Base-by-base conservation (phyloP, 1,140 invertebrate species). In the Drosophila eugracilis region DNA sequence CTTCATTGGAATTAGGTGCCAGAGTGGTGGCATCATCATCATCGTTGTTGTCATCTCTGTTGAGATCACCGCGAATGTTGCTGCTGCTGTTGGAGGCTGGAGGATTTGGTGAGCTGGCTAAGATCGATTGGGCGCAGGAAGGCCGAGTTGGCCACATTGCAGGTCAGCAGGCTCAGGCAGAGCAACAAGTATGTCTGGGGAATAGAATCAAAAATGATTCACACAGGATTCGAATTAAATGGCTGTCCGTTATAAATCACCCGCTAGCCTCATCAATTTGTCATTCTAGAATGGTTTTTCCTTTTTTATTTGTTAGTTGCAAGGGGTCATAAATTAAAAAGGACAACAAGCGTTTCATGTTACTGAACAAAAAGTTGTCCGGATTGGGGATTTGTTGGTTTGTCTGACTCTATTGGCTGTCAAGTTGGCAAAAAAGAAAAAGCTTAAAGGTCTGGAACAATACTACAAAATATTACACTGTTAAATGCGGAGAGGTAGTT, bases 151-250 rank as follows among this genome's bases (percentile, higher is more conserved):
- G 78, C 89, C 55, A 90, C 67, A 58, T 90, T 76, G 60, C 84
- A 75, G 59, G 75, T 78, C 41, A 90, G 57, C 50, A 90, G 69
- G 60, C 77, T 69, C 22, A 90, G 39, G 60, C 89, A 89, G 45
- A 86, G 84, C 84, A 88, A 83, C 66, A 88, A 52, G 71, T 74
- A 88, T 44, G 63, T 78, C 84, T 88, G 17, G n/a, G n/a, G n/a
- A n/a, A n/a, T n/a, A n/a, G 9, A 74, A 58, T 9, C 19, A 9
- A 65, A 45, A 42, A 15, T n/a, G 22, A 39, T 65, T 14, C 24
- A 19, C 28, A 45, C 30, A 26, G 60, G n/a, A 65, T n/a, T 21
- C 41, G 19, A 26, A 22, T 65, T 58, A 57, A 52, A 49, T 50
- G n/a, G 17, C 12, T 24, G 3, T 32, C 24, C n/a, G 26, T 24